These are phyloP conservation scores for fruit fly (Drosophila melanogaster) DNA, from an alignment of 1,140 invertebrate genomes.

Conservation along the genomic window Release_6_plus_ISO1_MT NT_033779.5:15086501-15087000, in stretches of 20 bases:
- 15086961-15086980: neutral
- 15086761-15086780: constrained; percentile 2
- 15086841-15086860: constrained; percentile 34
- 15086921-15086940: neutral
- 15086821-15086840: constrained; percentile 61
- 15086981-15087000: no score
- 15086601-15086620: neutral
- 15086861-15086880: constrained; percentile 30
- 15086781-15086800: constrained; percentile 22
- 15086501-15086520: constrained; percentile 3
- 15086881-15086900: neutral
- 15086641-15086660: neutral
- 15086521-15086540: neutral
- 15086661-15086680: neutral
- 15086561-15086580: neutral
- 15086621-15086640: neutral
- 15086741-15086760: constrained; percentile 13
- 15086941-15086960: neutral
- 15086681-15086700: constrained; percentile 1
- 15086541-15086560: neutral
- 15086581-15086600: neutral
- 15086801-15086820: constrained; percentile 51
- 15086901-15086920: neutral
- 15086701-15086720: constrained; percentile 2
- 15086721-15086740: constrained; percentile 1